Evolutionary conservation across 2,797 vertebrate genomes (phyloP).

Genomic region (Spinibarbus caldwelli): DNA sequence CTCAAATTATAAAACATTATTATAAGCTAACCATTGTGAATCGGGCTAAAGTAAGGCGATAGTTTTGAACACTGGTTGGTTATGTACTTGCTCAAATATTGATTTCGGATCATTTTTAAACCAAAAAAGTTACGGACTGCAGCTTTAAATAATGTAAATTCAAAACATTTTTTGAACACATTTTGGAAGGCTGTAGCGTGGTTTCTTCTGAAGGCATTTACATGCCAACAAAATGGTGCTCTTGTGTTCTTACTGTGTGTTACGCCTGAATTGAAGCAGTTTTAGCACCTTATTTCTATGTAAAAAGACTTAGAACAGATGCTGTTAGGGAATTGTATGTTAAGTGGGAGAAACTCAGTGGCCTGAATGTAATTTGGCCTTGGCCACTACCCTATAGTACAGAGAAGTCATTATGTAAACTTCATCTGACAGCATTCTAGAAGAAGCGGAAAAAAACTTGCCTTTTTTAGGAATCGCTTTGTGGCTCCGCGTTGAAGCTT

Average conservation of each 20-base stretch:
- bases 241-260: background rate
- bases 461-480: slow-evolving; percentile 3
- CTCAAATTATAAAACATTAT: no score
- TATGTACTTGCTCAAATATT: no score
- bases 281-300: background rate
- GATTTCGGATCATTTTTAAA: no score
- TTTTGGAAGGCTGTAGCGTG: background rate
- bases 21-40: no score
- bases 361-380: slow-evolving; percentile 40
- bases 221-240: background rate
- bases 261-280: background rate
- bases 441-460: slow-evolving; percentile 18
- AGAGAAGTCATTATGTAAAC: slow-evolving; percentile 54
- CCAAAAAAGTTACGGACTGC: no score
- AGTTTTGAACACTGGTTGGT: no score
- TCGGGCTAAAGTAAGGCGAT: no score
- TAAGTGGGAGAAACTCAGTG: slow-evolving; percentile 34
- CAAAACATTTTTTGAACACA: background rate
- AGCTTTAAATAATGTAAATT: background rate
- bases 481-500: background rate
- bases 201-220: background rate
- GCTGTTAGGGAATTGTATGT: slow-evolving; percentile 10
- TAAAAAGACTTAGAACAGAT: slow-evolving; percentile 13
- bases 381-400: slow-evolving; percentile 22
- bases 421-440: slow-evolving; percentile 42